Evolutionary conservation across 2,113 vertebrate species (phyloP).

Genomic region (Chloroceryle aenea): DNA sequence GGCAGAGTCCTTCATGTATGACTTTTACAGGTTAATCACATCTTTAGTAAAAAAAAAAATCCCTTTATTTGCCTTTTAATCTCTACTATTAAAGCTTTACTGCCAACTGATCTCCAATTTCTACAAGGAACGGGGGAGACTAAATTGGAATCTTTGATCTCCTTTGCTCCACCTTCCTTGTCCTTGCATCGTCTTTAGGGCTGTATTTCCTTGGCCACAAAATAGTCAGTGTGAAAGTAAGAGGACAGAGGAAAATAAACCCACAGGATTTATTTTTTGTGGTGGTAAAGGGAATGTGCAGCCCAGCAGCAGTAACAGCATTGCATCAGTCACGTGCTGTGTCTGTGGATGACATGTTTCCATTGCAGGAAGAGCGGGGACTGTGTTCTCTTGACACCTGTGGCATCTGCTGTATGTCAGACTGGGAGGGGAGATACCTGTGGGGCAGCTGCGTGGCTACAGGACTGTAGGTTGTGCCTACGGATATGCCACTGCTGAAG

Average conservation of each 20-base stretch:
- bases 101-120: not conserved
- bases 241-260: not conserved
- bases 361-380: accelerated
- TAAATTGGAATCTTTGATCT: slow-evolving; percentile 1
- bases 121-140: not conserved
- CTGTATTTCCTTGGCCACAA: not conserved
- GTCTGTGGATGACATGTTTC: not conserved
- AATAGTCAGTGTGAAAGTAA: not conserved
- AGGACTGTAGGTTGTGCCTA: not conserved
- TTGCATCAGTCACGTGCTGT: accelerated
- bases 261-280: not conserved
- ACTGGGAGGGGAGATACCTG: not conserved
- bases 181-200: not conserved
- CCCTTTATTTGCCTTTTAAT: slow-evolving; percentile 23
- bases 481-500: not conserved
- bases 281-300: not conserved
- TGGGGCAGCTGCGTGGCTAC: not conserved
- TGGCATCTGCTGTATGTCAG: accelerated
- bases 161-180: not conserved
- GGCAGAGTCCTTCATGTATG: not conserved
- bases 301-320: not conserved
- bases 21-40: not conserved
- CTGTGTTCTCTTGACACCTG: accelerated
- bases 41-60: not conserved
- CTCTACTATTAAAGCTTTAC: not conserved